These are phyloP conservation scores for Xylota sylvarum DNA, from an alignment of 2,888 invertebrate species.

Conservation along the genomic window DNA sequence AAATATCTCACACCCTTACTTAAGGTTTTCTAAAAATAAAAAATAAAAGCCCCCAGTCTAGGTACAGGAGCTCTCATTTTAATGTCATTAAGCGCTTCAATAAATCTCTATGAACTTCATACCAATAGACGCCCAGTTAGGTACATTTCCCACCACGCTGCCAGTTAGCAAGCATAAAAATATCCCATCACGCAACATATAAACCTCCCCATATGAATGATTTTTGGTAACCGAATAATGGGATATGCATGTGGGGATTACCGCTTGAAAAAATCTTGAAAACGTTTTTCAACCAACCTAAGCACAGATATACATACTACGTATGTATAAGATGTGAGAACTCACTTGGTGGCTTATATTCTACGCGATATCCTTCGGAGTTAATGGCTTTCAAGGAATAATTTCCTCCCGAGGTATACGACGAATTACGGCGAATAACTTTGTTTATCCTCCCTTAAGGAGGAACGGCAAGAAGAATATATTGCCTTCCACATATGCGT, in stretches of 20 bases:
- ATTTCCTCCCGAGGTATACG: conserved; percentile 57
- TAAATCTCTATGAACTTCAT: conserved; percentile 59
- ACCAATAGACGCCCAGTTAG: conserved; percentile 15
- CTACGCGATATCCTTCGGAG: conserved; percentile 45
- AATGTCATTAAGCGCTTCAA: conserved; percentile 55
- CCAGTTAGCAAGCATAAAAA: conserved; percentile 16
- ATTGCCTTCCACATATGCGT: conserved; percentile 17
- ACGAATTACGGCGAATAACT: conserved; percentile 45
- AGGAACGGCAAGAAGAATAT: background rate
- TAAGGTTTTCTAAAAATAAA: background rate
- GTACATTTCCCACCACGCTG: conserved; percentile 16
- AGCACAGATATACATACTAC: conserved; percentile 53
- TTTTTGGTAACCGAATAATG: conserved; percentile 57
- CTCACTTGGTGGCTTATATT: conserved; percentile 74
- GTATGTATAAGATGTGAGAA: conserved; percentile 48
- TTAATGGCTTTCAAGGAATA: conserved; percentile 55
- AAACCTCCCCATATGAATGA: conserved; percentile 60
- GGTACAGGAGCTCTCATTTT: background rate
- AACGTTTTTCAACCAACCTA: conserved; percentile 49
- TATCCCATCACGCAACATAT: conserved; percentile 28
- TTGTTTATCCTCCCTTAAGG: conserved; percentile 7
- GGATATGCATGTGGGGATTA: conserved; percentile 54
- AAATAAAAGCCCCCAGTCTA: background rate
- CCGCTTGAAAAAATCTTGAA: conserved; percentile 41
- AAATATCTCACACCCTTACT: background rate